A percentile compares a stretch with the other conserved stretches of the same genome.
Evolutionary conservation across 1,140 invertebrate genomes (phyloP).

Genomic region (Ephestia elutella): DNA sequence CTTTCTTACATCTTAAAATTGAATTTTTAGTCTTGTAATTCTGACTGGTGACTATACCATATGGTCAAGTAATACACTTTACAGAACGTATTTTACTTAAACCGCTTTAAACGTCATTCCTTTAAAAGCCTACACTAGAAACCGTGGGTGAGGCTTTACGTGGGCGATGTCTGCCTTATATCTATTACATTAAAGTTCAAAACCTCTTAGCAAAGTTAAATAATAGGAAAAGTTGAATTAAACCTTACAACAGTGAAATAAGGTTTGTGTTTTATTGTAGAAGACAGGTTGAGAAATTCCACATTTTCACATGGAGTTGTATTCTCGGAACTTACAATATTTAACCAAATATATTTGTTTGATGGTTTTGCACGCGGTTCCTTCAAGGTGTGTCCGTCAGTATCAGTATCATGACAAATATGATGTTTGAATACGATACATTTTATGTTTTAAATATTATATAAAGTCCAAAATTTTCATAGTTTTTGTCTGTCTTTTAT

Average conservation of each 20-base stretch:
- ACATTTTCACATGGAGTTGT: too few species aligned
- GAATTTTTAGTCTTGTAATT: too few species aligned
- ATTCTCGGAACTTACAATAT: too few species aligned
- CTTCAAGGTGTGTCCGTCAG: background rate
- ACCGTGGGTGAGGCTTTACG: background rate
- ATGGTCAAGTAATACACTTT: background rate
- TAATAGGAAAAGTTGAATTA: background rate
- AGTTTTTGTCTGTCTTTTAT: too few species aligned
- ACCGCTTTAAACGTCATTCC: background rate
- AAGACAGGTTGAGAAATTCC: too few species aligned
- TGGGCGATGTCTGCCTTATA: background rate
- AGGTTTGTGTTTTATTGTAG: background rate
- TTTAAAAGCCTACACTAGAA: background rate
- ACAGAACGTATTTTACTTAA: background rate
- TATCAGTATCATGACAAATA: background rate
- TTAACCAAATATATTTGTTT: background rate
- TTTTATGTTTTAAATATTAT: too few species aligned
- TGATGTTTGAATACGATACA: background rate
- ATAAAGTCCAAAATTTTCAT: too few species aligned
- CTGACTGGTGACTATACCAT: too few species aligned
- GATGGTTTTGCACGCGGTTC: background rate
- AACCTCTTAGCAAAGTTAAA: background rate
- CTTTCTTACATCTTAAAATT: too few species aligned
- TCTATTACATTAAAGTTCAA: background rate
- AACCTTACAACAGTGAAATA: background rate